A percentile compares a stretch with the other conserved stretches of the same genome.
phyloP scores from a whole-genome alignment of 2,797 vertebrate species.

The Manis crassicaudata region DNA sequence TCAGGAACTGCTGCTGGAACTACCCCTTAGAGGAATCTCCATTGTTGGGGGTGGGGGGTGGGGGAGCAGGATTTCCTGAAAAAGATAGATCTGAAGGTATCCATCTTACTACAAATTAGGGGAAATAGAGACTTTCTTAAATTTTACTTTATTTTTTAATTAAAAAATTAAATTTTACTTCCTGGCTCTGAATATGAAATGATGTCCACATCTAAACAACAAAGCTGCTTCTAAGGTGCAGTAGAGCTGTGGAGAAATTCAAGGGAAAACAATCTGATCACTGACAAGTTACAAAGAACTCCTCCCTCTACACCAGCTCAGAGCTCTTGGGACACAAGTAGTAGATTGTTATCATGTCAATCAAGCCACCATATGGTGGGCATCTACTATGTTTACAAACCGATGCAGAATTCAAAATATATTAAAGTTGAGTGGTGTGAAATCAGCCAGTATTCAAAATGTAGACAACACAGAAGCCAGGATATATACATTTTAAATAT shows the following conservation, averaged over 20 bases:
- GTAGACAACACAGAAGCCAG: not conserved
- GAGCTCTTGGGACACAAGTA: not conserved
- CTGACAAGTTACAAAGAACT: not conserved
- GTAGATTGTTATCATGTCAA: not conserved
- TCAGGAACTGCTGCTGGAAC: not conserved
- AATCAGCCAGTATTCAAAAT: constrained; percentile 28
- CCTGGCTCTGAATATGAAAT: not conserved
- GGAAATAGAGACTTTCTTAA: not conserved
- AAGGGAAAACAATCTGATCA: not conserved
- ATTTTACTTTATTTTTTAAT: no score
- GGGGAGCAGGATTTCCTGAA: not conserved
- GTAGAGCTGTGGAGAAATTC: not conserved
- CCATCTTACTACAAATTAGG: not conserved
- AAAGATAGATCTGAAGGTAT: not conserved
- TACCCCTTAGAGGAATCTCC: not conserved
- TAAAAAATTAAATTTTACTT: not conserved
- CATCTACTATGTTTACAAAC: not conserved
- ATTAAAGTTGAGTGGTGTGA: not conserved
- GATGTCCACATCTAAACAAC: not conserved
- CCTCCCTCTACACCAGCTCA: not conserved
- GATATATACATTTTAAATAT: constrained; percentile 36
- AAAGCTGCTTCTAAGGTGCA: not conserved
- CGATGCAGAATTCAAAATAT: constrained; percentile 36
- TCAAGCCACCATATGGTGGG: not conserved
- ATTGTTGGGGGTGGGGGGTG: not conserved